phyloP scores from a whole-genome alignment of 1,140 invertebrate genomes.

The Drosophila micromelanica region DNA sequence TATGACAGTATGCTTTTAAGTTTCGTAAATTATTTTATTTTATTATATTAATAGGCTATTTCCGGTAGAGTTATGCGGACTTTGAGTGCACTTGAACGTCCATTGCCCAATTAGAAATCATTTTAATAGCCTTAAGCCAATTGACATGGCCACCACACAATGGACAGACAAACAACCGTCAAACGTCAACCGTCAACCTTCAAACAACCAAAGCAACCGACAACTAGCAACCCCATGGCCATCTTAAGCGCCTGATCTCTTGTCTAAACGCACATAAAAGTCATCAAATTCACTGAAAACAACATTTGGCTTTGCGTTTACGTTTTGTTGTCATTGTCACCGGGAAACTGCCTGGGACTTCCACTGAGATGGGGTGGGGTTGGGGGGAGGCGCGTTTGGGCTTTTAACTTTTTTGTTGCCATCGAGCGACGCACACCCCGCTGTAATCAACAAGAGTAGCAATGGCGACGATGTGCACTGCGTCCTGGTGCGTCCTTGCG shows the following conservation, averaged over 20 bases:
- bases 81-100: background rate
- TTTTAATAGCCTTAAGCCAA: conserved; percentile 77
- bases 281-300: conserved; percentile 84
- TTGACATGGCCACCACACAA: conserved; percentile 60
- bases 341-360: conserved; percentile 13
- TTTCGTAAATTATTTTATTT: background rate
- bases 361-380: background rate
- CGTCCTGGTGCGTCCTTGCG: conserved; percentile 53
- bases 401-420: conserved; percentile 75
- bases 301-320: conserved; percentile 82
- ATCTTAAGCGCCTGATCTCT: conserved; percentile 83
- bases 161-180: conserved; percentile 25
- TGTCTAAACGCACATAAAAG: conserved; percentile 81
- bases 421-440: conserved; percentile 38
- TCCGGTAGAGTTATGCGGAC: background rate
- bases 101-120: conserved; percentile 68
- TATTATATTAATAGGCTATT: background rate
- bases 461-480: conserved; percentile 57
- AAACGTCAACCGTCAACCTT: conserved; percentile 11
- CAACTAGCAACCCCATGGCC: conserved; percentile 68
- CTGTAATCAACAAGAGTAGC: conserved; percentile 78
- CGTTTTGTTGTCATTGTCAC: conserved; percentile 77
- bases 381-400: conserved; percentile 52
- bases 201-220: conserved; percentile 15
- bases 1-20: too few species aligned